Base-by-base conservation (phyloP, 2,888 invertebrate species). In the Schizotus pectinicornis region DNA sequence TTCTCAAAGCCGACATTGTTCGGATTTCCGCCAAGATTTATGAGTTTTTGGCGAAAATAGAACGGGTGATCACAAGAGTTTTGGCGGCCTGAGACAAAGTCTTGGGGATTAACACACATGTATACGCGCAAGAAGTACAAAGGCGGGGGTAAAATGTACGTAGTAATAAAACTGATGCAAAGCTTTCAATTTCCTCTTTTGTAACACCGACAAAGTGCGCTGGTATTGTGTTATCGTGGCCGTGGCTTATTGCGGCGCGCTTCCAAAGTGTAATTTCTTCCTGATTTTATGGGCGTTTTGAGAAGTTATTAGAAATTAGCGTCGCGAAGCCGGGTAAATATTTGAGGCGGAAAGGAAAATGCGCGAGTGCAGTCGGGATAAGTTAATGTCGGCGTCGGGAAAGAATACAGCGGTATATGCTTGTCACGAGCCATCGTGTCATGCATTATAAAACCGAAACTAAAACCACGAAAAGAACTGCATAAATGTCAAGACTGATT, bases 401-500 rank as follows among this genome's bases (percentile, higher is more conserved):
- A 66, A 46, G 42, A 41, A 36, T 34, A 59, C 61, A 49, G 58
- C 39, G 52, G 61, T 56, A 45, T 67, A 70, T 70, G 72, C 71
- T 63, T 61, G 70, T 71, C 72, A 71, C 70, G 71, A 70, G 69
- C 60, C 65, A 67, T 68, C 70, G 67, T 67, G 69, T 69, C 70
- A 63, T 70, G 70, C 71, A 68, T 71, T 72, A 68, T 65, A 70
- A 63, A 70, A 61, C 65, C 67, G 69, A 70, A 71, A 68, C 69
- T 68, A 68, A 71, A 70, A 65, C 70, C 68, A 62, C 61, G 52
- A 63, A 64, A 69, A 68, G 69, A 72, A 72, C 67, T 67, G 67
- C 68, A 72, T 72, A 72, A 72, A 72, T 61, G 72, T 72, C 72
- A 68, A 61, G 67, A 59, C 67, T 67, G 68, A 69, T 70, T 71